A percentile compares a stretch with the other conserved stretches of the same genome.
phyloP scores from a whole-genome alignment of 1,140 invertebrate genomes.

The Trypoxylus dichotomus region DNA sequence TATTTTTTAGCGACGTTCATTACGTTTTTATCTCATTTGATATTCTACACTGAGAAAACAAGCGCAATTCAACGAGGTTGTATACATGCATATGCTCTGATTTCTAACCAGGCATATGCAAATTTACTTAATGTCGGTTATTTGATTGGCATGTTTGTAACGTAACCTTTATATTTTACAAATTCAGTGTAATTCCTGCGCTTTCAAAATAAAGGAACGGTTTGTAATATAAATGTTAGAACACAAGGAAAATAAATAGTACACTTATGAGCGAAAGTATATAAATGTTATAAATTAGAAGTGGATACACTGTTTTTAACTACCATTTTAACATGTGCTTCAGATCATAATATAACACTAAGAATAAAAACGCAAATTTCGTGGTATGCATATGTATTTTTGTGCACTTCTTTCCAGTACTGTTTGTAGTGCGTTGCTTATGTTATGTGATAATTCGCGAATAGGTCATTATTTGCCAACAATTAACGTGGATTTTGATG shows the following conservation, averaged over 20 bases:
- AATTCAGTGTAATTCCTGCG: not conserved
- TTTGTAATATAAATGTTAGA: not conserved
- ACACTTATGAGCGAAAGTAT: not conserved
- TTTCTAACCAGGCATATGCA: not conserved
- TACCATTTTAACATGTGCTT: not conserved
- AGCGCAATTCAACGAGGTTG: not conserved
- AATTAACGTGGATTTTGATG: too few species aligned
- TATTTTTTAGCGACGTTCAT: too few species aligned
- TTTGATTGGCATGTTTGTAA: not conserved
- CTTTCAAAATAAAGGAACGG: not conserved
- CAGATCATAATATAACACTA: too few species aligned
- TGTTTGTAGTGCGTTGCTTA: too few species aligned
- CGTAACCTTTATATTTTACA: not conserved
- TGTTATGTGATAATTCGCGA: too few species aligned
- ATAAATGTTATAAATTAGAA: too few species aligned
- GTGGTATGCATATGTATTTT: too few species aligned
- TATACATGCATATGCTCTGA: not conserved
- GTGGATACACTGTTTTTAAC: too few species aligned
- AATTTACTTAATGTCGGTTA: not conserved
- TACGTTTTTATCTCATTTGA: not conserved
- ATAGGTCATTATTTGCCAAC: too few species aligned
- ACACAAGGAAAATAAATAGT: not conserved
- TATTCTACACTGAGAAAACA: not conserved
- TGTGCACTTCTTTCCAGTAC: too few species aligned
- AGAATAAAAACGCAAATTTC: too few species aligned